Percentiles rank a stretch among this genome's conserved stretches.
Conservation (phyloP, 2,113 vertebrate species). For the Amphiprion ocellaris region DNA sequence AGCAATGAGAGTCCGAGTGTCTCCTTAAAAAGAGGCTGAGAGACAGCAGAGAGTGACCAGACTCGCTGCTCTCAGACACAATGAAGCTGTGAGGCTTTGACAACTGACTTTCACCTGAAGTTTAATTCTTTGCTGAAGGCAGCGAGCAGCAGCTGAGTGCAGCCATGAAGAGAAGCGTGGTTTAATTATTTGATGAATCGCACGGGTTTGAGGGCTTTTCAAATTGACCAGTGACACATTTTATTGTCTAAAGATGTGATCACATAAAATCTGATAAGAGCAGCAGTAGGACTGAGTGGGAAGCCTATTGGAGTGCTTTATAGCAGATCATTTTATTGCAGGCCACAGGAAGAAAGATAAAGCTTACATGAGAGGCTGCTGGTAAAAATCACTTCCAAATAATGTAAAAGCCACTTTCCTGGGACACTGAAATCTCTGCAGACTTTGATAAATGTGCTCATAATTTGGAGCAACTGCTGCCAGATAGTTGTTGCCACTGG, state of each 20-base stretch:
- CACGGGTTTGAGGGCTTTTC: no score
- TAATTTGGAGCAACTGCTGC: not conserved
- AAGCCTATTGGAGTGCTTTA: not conserved
- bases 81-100: conserved; percentile 52
- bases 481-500: not conserved
- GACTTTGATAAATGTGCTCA: not conserved
- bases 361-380: not conserved
- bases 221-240: not conserved
- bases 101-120: conserved; percentile 69
- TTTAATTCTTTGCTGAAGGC: conserved; percentile 52
- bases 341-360: not conserved
- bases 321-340: not conserved
- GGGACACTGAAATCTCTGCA: not conserved
- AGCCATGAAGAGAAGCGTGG: not conserved
- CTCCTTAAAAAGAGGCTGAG: conserved; percentile 10
- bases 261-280: not conserved
- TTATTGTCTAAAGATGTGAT: not conserved
- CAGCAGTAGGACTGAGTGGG: not conserved
- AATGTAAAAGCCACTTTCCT: not conserved
- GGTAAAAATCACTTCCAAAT: not conserved
- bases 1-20: conserved; percentile 15
- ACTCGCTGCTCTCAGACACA: conserved; percentile 60
- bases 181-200: not conserved
- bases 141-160: conserved; percentile 29
- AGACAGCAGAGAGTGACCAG: conserved; percentile 32